These are phyloP conservation scores for Lingula anatina DNA, from an alignment of 2,888 invertebrate species.

Conservation along the genomic window DNA sequence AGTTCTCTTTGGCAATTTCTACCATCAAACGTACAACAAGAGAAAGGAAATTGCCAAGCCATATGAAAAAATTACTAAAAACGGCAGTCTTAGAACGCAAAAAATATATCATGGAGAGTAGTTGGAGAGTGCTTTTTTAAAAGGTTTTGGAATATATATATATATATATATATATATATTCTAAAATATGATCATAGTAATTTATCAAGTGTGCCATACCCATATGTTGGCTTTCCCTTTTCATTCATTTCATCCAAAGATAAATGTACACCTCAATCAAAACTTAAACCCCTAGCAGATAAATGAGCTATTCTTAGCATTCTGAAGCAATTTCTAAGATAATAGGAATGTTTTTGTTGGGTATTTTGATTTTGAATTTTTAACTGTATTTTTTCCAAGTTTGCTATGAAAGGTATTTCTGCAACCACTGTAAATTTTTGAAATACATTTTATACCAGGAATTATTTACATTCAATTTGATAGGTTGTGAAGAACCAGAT, in stretches of 20 bases:
- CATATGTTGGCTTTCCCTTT: too few relatives aligned
- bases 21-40: constrained; percentile 40
- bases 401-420: background rate
- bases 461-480: too few relatives aligned
- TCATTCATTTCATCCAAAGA: background rate
- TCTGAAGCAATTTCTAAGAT: too few relatives aligned
- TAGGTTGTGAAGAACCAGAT: background rate
- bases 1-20: constrained; percentile 47
- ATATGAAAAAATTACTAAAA: too few relatives aligned
- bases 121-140: background rate
- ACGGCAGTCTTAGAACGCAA: background rate
- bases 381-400: background rate
- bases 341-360: too few relatives aligned
- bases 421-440: background rate
- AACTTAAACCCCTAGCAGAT: background rate
- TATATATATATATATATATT: background rate
- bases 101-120: background rate
- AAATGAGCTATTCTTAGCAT: too few relatives aligned
- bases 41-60: too few relatives aligned
- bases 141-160: background rate
- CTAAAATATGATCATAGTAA: background rate
- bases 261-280: background rate
- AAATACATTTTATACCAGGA: too few relatives aligned
- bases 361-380: background rate
- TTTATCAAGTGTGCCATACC: too few relatives aligned